These are phyloP conservation scores for Luehdorfia chinensis DNA, from an alignment of 1,140 invertebrate species.

Conservation along the genomic window DNA sequence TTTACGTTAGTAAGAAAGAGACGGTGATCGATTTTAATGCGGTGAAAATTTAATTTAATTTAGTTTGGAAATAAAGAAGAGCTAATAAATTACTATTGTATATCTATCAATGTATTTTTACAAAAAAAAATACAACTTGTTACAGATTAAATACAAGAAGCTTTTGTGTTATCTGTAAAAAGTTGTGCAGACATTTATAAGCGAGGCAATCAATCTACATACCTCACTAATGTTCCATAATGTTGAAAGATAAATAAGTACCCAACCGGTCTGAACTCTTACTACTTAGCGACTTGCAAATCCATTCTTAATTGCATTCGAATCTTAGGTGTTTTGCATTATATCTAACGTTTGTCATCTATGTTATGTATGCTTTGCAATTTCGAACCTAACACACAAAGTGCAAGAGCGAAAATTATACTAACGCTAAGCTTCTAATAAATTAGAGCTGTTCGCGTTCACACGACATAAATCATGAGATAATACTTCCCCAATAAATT, in stretches of 20 bases:
- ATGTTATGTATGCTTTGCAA: neutral
- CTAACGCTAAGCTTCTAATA: neutral
- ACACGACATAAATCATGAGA: conserved; percentile 15
- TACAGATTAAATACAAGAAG: too few species aligned
- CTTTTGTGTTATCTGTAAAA: too few species aligned
- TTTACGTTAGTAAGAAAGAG: too few species aligned
- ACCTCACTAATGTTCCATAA: conserved; percentile 1
- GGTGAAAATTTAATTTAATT: too few species aligned
- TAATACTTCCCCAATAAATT: conserved; percentile 15
- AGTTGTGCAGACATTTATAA: too few species aligned
- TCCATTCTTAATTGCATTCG: conserved; percentile 18
- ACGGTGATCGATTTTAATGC: too few species aligned
- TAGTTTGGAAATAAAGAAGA: too few species aligned
- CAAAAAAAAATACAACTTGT: too few species aligned
- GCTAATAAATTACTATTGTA: too few species aligned
- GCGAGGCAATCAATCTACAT: too few species aligned
- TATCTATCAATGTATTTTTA: too few species aligned
- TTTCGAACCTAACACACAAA: neutral
- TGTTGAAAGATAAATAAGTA: conserved; percentile 6
- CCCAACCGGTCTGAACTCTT: conserved; percentile 6
- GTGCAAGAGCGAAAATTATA: conserved; percentile 4
- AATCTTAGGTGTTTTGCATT: conserved; percentile 13
- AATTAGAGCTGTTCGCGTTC: conserved; percentile 8
- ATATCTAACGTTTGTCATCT: conserved; percentile 11
- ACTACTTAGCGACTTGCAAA: conserved; percentile 13